These are phyloP conservation scores for Pelvicachromis taeniatus DNA, from an alignment of 2,113 vertebrate genomes.

Conservation along the genomic window DNA sequence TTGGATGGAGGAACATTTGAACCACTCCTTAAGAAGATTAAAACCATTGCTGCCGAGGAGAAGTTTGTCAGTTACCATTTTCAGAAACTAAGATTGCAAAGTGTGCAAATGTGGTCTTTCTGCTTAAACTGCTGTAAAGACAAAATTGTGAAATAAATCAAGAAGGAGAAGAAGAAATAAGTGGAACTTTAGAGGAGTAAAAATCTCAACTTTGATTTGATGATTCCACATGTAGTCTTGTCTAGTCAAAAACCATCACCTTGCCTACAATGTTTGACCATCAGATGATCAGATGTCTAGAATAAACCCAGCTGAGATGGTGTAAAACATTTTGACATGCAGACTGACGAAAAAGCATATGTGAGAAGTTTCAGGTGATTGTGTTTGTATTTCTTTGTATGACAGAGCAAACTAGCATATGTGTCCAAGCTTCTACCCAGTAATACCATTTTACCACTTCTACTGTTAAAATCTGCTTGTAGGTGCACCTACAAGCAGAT, in stretches of 20 bases:
- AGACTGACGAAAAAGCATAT: not conserved
- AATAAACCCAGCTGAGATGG: not conserved
- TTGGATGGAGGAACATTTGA: not conserved
- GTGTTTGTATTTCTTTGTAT: too few species aligned
- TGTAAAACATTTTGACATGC: not conserved
- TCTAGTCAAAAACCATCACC: not conserved
- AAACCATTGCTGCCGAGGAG: not conserved
- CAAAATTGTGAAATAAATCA: not conserved
- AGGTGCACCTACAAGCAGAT: not conserved
- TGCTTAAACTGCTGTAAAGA: not conserved
- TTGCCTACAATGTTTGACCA: not conserved
- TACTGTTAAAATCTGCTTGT: not conserved
- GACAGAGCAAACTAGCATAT: not conserved
- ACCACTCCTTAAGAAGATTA: not conserved
- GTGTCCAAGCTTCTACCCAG: not conserved
- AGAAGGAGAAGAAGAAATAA: not conserved
- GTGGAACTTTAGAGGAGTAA: not conserved
- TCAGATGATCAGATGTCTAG: not conserved
- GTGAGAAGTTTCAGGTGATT: not conserved
- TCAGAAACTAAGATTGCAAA: not conserved
- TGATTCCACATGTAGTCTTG: not conserved
- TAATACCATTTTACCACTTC: not conserved
- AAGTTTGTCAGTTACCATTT: not conserved
- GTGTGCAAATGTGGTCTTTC: not conserved
- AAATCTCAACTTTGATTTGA: not conserved